These are phyloP conservation scores for Mus spretus DNA, from an alignment of 2,797 vertebrate species.

Conservation along the genomic window DNA sequence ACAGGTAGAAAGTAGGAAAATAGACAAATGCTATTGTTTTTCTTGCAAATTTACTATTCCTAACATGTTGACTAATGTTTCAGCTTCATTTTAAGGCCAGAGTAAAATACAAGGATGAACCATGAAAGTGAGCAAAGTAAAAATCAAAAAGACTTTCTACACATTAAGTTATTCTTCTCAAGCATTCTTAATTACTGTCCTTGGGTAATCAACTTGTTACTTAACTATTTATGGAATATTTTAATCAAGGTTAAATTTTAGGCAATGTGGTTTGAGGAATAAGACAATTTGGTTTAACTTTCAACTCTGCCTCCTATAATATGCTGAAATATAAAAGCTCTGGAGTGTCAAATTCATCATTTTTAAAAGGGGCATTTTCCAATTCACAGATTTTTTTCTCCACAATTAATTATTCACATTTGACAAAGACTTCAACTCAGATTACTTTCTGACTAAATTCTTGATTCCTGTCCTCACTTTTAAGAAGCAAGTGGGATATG, in stretches of 20 bases:
- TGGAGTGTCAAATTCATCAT: background rate
- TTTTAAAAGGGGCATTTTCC: conserved; percentile 36
- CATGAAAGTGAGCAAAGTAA: background rate
- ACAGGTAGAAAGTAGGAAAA: background rate
- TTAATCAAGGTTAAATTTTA: conserved; percentile 58
- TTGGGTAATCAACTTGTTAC: conserved; percentile 6
- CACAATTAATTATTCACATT: conserved; percentile 36
- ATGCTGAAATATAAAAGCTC: conserved; percentile 8
- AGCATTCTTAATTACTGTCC: conserved; percentile 48
- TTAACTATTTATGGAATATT: conserved; percentile 70
- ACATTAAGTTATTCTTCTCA: conserved; percentile 47
- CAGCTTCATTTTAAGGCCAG: background rate
- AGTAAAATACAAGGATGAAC: conserved; percentile 38
- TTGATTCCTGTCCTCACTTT: conserved; percentile 36
- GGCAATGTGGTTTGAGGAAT: background rate
- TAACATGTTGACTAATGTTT: background rate
- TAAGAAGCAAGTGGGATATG: background rate
- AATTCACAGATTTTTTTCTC: background rate
- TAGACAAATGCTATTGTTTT: background rate
- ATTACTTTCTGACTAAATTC: conserved; percentile 50
- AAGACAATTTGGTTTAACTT: conserved; percentile 57
- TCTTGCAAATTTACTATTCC: background rate
- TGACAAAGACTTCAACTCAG: conserved; percentile 20
- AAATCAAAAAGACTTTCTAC: conserved; percentile 61
- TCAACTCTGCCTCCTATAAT: background rate